Percentiles rank a stretch among this genome's conserved stretches.
These are phyloP conservation scores for Trichomycterus rosablanca DNA, from an alignment of 2,113 vertebrate genomes.

Conservation along the genomic window DNA sequence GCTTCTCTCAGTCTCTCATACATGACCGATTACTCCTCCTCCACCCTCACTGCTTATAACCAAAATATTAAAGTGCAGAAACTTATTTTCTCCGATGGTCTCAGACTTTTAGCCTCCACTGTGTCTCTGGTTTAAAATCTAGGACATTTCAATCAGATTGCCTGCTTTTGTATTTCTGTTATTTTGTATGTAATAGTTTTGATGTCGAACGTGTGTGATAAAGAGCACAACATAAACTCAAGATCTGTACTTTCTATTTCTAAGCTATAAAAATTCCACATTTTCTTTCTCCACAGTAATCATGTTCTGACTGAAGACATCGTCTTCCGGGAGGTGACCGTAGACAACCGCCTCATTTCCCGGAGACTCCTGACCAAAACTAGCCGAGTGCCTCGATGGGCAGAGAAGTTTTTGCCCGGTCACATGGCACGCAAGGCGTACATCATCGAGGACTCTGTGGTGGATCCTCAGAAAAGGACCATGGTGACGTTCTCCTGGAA, in stretches of 20 bases:
- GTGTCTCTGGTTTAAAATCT: no score
- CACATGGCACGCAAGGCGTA: conserved; percentile 89
- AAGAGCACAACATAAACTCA: no score
- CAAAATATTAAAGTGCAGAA: no score
- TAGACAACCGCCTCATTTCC: conserved; percentile 88
- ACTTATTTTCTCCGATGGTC: no score
- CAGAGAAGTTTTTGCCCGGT: conserved; percentile 85
- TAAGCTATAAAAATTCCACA: neutral
- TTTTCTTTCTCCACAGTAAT: conserved; percentile 69
- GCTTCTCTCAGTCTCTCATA: no score
- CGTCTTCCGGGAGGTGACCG: conserved; percentile 88
- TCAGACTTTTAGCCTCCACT: no score
- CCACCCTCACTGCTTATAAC: no score
- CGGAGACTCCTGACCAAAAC: conserved; percentile 96
- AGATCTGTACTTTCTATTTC: neutral
- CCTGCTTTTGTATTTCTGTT: no score
- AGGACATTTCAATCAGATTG: no score
- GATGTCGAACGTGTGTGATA: no score
- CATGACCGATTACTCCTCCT: no score
- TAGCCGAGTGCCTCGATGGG: conserved; percentile 88
- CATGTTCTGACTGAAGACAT: conserved; percentile 97
- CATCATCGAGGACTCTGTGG: conserved; percentile 92
- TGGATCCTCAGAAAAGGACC: conserved; percentile 87
- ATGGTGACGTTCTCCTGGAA: conserved; percentile 97
- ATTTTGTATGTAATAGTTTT: no score